Base-by-base conservation (phyloP, 2,113 vertebrate genomes). In the Ivindomyrus marchei region DNA sequence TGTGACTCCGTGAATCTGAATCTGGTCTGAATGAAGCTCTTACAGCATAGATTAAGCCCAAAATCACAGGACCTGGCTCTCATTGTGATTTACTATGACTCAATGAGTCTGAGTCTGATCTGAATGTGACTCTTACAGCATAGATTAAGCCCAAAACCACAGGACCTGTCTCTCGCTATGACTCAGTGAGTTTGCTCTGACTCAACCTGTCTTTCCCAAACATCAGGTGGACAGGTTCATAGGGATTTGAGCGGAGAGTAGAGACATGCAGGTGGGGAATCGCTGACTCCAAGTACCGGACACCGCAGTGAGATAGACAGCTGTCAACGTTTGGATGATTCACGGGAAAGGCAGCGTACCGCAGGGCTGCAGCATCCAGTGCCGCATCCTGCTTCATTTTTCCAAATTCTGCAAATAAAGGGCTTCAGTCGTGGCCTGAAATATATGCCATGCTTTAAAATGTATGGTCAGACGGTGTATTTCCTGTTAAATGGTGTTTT, bases 211-310 rank as follows among this genome's bases (percentile, higher is more conserved):
- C 42, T 42, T n/a, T 19, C 45, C 53, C 62, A 91, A 80, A 92
- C 87, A 36, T 89, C 86, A 90, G 56, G 62, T 39, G 3, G 91
- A 70, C 83, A 19, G 90, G 90, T 88, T 89, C n/a, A 84, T 86
- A 53, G 70, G 86, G 85, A 50, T 17, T 42, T 24, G 4, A 80
- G 62, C 19, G n/a, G 77, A 74, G 88, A 3, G 19, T 62, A 84
- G 52, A 86, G 85, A 27, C 87, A 24, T 91, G 89, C 70, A 85
- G 84, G 83, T 90, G 70, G 11, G 66, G 88, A 15, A 85, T 19
- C 46, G 31, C 39, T 83, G 85, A 87, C 88, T 77, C 47, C 80
- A 62, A 88, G 15, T 24, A 3, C 66, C 8, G n/a, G 45, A 86
- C 84, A 86, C n/a, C 21, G 17, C 84, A 45, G 90, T 85, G 56